A percentile compares a stretch with the other conserved stretches of the same genome.
Conservation (phyloP, 2,113 vertebrate genomes). For the Scytalopus superciliaris region DNA sequence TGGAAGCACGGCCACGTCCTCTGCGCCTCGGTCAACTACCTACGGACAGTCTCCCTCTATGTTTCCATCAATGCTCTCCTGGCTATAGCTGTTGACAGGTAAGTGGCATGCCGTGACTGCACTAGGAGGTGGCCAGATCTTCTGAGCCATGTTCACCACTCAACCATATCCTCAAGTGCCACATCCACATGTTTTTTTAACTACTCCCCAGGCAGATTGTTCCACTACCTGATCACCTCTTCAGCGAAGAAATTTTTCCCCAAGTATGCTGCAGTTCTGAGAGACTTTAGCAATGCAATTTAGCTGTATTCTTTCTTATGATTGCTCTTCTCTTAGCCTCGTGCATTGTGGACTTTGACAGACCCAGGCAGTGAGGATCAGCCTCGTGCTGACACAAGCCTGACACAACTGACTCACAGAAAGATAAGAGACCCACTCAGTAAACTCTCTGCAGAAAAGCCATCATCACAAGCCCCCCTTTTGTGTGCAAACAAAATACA, state of each 20-base stretch:
- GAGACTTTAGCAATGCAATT: not conserved
- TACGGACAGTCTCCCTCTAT: constrained; percentile 89
- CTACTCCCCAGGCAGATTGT: not conserved
- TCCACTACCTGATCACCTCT: not conserved
- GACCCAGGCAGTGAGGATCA: not conserved
- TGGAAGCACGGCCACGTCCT: constrained; percentile 91
- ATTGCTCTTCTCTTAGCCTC: not conserved
- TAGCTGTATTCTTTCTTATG: not conserved
- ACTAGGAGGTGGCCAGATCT: not conserved
- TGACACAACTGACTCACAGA: not conserved
- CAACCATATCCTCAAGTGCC: not conserved
- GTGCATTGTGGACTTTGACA: fast-evolving
- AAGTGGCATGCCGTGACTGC: not conserved
- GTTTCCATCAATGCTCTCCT: constrained; percentile 96
- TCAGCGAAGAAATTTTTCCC: not conserved
- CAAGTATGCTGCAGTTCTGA: not conserved
- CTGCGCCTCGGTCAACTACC: constrained; percentile 91
- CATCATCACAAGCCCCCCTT: not conserved
- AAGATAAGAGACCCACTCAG: not conserved
- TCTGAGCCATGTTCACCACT: not conserved
- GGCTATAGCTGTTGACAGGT: constrained; percentile 96
- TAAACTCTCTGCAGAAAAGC: not conserved
- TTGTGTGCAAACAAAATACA: not conserved
- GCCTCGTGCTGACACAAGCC: not conserved
- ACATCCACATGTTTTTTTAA: not conserved